These are phyloP conservation scores for Cantharis flavilabris DNA, from an alignment of 2,888 invertebrate genomes.

Conservation along the genomic window DNA sequence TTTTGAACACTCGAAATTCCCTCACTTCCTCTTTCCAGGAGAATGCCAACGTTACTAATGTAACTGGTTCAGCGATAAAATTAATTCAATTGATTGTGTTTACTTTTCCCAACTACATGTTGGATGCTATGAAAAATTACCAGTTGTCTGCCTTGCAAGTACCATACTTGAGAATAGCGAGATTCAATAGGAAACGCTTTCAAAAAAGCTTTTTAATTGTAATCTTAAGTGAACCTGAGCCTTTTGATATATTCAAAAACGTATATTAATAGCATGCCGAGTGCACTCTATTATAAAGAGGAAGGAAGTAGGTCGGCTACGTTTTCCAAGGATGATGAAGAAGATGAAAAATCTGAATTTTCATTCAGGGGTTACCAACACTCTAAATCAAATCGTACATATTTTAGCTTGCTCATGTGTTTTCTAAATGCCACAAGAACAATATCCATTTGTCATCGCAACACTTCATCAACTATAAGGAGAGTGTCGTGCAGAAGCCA, in stretches of 20 bases:
- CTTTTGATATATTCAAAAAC: neutral
- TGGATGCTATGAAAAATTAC: neutral
- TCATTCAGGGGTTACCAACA: neutral
- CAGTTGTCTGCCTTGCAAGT: neutral
- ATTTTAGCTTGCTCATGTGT: neutral
- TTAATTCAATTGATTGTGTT: neutral
- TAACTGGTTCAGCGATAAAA: neutral
- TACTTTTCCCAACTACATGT: neutral
- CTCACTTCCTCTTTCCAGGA: neutral
- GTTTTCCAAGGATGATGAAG: neutral
- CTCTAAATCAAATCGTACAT: neutral
- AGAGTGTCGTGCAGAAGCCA: neutral
- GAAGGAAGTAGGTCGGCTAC: neutral
- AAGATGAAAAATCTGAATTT: neutral
- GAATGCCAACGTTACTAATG: neutral
- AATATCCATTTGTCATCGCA: neutral
- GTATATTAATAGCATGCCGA: neutral
- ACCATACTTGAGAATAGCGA: neutral
- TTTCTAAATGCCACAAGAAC: neutral
- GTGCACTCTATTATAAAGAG: neutral
- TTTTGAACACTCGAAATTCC: neutral
- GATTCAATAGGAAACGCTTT: neutral
- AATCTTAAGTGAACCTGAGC: neutral
- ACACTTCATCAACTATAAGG: neutral
- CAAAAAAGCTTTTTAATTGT: neutral